Percentiles rank a stretch among this genome's conserved stretches.
These are phyloP conservation scores for Caracal caracal DNA, from an alignment of 2,113 vertebrate species.

Conservation along the genomic window DNA sequence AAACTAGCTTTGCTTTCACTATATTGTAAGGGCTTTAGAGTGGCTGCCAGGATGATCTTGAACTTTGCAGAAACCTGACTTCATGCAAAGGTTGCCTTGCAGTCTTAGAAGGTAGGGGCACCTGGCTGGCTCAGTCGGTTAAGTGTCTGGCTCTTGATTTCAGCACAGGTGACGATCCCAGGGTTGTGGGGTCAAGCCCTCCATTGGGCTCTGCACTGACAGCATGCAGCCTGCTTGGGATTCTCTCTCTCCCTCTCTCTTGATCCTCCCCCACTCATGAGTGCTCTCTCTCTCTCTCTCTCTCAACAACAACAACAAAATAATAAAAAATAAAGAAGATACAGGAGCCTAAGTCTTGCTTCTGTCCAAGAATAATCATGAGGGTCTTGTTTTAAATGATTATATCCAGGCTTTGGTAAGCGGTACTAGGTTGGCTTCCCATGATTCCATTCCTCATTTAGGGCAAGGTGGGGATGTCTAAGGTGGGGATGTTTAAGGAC, in stretches of 20 bases:
- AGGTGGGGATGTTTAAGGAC: neutral
- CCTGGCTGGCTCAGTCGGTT: too few relatives aligned
- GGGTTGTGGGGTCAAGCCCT: too few relatives aligned
- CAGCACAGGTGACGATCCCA: too few relatives aligned
- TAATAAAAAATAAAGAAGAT: neutral
- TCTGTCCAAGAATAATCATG: neutral
- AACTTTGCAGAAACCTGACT: neutral
- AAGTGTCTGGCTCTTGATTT: too few relatives aligned
- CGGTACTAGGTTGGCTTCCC: neutral
- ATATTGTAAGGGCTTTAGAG: neutral
- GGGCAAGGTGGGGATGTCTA: neutral
- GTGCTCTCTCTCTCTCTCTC: too few relatives aligned
- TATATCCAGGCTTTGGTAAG: neutral
- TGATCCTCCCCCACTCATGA: too few relatives aligned
- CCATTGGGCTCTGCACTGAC: too few relatives aligned
- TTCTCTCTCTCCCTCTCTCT: too few relatives aligned
- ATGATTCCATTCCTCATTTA: neutral
- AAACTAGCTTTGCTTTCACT: neutral
- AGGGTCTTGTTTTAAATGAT: neutral
- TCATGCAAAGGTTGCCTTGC: too few relatives aligned
- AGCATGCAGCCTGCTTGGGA: too few relatives aligned
- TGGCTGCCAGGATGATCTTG: neutral
- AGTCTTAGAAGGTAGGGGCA: neutral
- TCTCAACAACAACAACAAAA: too few relatives aligned
- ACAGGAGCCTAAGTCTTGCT: neutral